Evolutionary conservation across 2,797 vertebrate species (phyloP), one percentile per base, ranked within the genome.

Genomic region (Sus cebifrons): DNA sequence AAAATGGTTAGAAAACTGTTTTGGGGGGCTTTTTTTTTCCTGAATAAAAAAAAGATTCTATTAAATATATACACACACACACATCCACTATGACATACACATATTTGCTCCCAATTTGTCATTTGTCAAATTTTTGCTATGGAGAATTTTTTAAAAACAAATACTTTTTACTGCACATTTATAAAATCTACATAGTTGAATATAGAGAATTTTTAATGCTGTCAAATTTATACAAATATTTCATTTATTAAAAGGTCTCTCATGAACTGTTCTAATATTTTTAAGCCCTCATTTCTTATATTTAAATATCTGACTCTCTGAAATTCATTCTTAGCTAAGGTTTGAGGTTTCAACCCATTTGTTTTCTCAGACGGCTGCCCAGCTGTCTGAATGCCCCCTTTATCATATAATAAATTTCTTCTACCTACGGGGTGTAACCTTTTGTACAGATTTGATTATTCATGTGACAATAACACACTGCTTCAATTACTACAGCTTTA

Each of bases 21-120:
- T 95, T 94, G 75, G 52, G 29, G 56, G 8, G 17, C 83, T 95
- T 96, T 97, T 97, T 97, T 97, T 49, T 49, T 49, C 9, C 96
- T 98, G 98, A 97, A 97, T 98, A 49, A 98, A 98, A 98, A 49
- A 97, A 97, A 96, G 98, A 98, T 98, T 98, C 96, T 97, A 97
- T 36, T 36, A 36, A 36, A 36, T 4, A 36, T 4, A 36, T 4
- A 36, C 36, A 36, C 36, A 36, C 36, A 36, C 36, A 36, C 36
- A 36, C 36, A 36, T 36, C 56, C 16, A 84, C 7, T 92, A 23
- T 54, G 40, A 93, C 54, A 65, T n/a, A 65, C 4, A 29, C 29
- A 16, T 4, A 64, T 54, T 75, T 56, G 17, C 64, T 83, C 12
- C 36, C 56, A 65, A 58, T 25, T 25, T 77, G 21, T 36, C 54